Conservation (phyloP, 2,888 invertebrate species). For the Amaurobius ferox region DNA sequence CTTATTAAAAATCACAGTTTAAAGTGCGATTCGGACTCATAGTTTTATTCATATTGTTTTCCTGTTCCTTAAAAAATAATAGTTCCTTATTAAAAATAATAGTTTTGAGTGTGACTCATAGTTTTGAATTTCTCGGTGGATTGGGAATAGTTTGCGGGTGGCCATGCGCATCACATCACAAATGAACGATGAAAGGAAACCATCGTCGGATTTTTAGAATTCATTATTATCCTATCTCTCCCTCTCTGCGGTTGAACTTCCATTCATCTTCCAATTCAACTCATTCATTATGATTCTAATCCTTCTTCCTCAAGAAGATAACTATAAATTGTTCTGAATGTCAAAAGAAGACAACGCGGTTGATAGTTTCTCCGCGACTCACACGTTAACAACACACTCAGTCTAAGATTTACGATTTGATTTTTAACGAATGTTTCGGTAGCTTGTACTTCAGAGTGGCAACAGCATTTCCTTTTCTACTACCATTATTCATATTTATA, state of each 20-base stretch:
- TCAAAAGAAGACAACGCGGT: conserved; percentile 9
- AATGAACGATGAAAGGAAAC: too few species aligned
- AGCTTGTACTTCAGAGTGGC: background rate
- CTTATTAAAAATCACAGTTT: too few species aligned
- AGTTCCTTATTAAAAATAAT: too few species aligned
- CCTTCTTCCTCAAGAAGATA: conserved; percentile 11
- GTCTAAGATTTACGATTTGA: conserved; percentile 1
- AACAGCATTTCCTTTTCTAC: background rate
- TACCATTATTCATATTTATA: background rate
- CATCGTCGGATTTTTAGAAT: background rate
- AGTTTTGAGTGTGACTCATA: too few species aligned
- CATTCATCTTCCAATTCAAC: conserved; percentile 1
- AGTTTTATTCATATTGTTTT: too few species aligned
- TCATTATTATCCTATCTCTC: background rate
- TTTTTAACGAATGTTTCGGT: conserved; percentile 8
- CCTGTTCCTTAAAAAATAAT: too few species aligned
- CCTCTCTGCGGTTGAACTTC: background rate
- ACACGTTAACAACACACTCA: background rate
- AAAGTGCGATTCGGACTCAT: too few species aligned
- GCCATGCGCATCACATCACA: too few species aligned
- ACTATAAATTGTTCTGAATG: conserved; percentile 12
- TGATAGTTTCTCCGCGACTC: background rate
- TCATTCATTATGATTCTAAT: conserved; percentile 14
- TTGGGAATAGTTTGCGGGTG: too few species aligned
- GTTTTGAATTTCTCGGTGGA: too few species aligned